phyloP scores from a whole-genome alignment of 2,797 vertebrate genomes.

The Lagocephalus sceleratus region DNA sequence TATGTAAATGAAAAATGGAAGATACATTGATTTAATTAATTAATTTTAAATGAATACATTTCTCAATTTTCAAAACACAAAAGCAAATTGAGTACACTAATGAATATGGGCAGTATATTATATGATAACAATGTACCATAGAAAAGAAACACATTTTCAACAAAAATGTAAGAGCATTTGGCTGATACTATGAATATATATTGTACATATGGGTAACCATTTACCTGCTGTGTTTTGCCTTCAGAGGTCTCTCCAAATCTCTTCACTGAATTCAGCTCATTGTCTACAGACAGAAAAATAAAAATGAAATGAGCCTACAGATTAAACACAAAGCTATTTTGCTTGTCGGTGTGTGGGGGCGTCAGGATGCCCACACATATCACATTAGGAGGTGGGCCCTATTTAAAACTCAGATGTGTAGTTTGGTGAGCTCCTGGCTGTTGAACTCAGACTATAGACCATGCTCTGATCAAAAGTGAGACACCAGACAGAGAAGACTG shows the following conservation, averaged over 20 bases:
- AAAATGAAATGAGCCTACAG: background rate
- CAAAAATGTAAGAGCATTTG: background rate
- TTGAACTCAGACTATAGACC: too few species aligned
- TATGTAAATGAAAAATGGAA: background rate
- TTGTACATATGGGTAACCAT: background rate
- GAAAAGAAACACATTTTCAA: background rate
- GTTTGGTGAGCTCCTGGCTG: too few species aligned
- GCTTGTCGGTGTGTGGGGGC: too few species aligned
- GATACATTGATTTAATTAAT: background rate
- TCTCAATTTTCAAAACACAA: too few species aligned
- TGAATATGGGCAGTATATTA: too few species aligned
- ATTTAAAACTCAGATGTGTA: too few species aligned
- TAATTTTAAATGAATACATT: background rate
- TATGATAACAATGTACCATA: background rate
- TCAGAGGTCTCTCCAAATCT: conserved; percentile 60
- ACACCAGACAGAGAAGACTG: too few species aligned
- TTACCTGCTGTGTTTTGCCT: conserved; percentile 64
- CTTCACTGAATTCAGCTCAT: conserved; percentile 66
- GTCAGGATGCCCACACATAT: too few species aligned
- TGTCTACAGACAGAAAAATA: conserved; percentile 42
- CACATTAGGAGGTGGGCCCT: too few species aligned
- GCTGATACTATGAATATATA: background rate
- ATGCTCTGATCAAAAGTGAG: too few species aligned
- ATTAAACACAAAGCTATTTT: background rate
- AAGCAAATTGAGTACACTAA: background rate